phyloP scores from a whole-genome alignment of 2,797 vertebrate genomes.

The Nyctibius grandis region DNA sequence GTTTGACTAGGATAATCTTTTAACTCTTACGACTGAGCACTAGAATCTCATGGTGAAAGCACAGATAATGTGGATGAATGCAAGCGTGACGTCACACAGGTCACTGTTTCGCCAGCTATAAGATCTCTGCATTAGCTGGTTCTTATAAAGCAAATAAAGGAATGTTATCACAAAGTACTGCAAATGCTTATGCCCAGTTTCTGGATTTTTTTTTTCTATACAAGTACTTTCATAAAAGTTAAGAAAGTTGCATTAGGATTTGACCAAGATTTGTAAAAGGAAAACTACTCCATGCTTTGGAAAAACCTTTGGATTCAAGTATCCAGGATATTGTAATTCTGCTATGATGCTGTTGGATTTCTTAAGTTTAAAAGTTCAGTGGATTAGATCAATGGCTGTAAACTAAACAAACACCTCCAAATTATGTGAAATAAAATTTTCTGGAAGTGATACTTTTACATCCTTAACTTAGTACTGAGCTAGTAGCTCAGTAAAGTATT shows the following conservation, averaged over 20 bases:
- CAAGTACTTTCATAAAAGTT: background rate
- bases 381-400: background rate
- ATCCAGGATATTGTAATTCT: background rate
- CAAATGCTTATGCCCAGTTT: background rate
- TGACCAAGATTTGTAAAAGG: background rate
- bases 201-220: background rate
- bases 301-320: background rate
- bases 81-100: accelerated
- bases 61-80: accelerated
- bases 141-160: background rate
- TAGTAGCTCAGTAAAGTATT: background rate
- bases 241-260: background rate
- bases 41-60: background rate
- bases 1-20: background rate
- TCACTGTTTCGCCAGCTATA: accelerated
- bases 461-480: background rate
- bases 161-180: background rate
- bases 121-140: background rate
- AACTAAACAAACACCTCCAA: background rate
- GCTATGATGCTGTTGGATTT: background rate
- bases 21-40: background rate
- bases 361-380: background rate
- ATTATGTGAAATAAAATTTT: background rate
- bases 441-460: background rate
- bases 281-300: background rate